phyloP scores from a whole-genome alignment of 2,888 invertebrate genomes.

The Chymomyza amoena region DNA sequence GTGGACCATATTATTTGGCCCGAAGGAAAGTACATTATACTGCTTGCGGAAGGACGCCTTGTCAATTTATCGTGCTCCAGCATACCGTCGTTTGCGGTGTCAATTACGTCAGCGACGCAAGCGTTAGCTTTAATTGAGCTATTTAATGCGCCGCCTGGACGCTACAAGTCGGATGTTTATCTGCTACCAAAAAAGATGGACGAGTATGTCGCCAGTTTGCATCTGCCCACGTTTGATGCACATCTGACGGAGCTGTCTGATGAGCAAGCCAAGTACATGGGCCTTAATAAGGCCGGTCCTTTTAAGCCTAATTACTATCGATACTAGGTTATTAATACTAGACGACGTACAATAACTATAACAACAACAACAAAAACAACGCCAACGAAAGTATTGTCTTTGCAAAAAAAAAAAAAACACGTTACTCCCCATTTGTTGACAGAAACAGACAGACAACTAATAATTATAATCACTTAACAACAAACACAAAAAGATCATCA shows the following conservation, averaged over 20 bases:
- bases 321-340: constrained; percentile 79
- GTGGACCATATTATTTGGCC: constrained; percentile 99
- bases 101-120: constrained; percentile 98
- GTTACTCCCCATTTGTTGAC: constrained; percentile 7
- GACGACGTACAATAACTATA: constrained; percentile 7
- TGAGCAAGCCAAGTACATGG: constrained; percentile 98
- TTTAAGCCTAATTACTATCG: constrained; percentile 99
- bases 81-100: constrained; percentile 98
- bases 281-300: constrained; percentile 97
- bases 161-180: constrained; percentile 98
- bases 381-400: constrained; percentile 74
- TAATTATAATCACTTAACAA: constrained; percentile 26
- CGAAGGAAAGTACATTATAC: constrained; percentile 95
- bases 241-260: constrained; percentile 97
- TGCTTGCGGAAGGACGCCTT: constrained; percentile 95
- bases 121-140: constrained; percentile 97
- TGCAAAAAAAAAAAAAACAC: constrained; percentile 36
- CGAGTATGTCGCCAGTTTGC: constrained; percentile 98
- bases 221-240: constrained; percentile 98
- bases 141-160: constrained; percentile 95
- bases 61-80: constrained; percentile 98
- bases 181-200: constrained; percentile 99
- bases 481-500: constrained; percentile 20
- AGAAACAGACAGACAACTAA: constrained; percentile 2
- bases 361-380: constrained; percentile 50